These are phyloP conservation scores for Lithophane ornitopus DNA, from an alignment of 2,888 invertebrate species.

Conservation along the genomic window DNA sequence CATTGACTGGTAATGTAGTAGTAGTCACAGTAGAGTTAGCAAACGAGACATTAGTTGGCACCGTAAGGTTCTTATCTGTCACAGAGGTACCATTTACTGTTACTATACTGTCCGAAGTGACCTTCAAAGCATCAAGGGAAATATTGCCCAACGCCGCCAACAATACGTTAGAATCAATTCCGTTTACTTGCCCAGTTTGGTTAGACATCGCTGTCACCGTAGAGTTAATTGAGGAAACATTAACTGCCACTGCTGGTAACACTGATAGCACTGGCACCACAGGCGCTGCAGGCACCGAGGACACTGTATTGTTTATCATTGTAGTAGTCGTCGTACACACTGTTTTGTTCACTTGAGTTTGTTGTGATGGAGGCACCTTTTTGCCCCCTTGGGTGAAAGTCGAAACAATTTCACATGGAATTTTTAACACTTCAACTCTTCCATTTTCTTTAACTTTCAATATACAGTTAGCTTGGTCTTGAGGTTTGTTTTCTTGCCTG, in stretches of 20 bases:
- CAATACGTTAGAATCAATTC: not conserved
- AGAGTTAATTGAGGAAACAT: conserved; percentile 33
- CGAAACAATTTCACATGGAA: conserved; percentile 87
- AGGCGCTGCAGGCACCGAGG: conserved; percentile 21
- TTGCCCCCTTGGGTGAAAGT: conserved; percentile 82
- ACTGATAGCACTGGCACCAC: conserved; percentile 18
- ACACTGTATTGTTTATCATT: conserved; percentile 66
- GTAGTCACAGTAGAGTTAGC: conserved; percentile 63
- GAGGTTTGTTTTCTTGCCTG: conserved; percentile 21
- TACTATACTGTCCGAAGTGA: not conserved
- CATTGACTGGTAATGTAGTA: conserved; percentile 35
- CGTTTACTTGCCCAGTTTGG: not conserved
- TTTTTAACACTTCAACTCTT: conserved; percentile 76
- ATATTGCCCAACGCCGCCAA: not conserved
- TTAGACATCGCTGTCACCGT: conserved; percentile 9
- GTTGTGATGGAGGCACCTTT: conserved; percentile 65
- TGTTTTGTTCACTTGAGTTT: conserved; percentile 72
- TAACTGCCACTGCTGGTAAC: conserved; percentile 23
- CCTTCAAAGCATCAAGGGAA: not conserved
- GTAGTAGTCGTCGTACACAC: conserved; percentile 78
- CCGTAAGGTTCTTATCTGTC: conserved; percentile 14
- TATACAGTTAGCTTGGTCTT: conserved; percentile 76
- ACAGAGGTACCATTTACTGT: conserved; percentile 10
- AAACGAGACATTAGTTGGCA: not conserved
- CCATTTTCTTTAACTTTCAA: conserved; percentile 81